These are phyloP conservation scores for Eupsilia transversa DNA, from an alignment of 2,888 invertebrate genomes.

Conservation along the genomic window DNA sequence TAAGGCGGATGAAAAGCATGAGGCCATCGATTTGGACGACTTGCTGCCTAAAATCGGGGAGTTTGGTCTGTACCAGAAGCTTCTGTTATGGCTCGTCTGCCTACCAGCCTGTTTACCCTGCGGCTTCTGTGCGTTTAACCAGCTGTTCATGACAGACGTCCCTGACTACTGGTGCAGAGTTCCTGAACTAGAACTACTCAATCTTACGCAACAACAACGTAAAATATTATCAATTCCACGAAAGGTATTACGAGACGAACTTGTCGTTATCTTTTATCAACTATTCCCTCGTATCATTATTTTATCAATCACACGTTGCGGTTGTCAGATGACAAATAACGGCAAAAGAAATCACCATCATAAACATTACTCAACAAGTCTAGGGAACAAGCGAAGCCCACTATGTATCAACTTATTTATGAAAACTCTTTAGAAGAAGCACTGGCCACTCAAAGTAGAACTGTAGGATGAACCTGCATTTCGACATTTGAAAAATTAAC, in stretches of 20 bases:
- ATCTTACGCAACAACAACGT: constrained; percentile 90
- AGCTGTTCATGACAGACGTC: constrained; percentile 97
- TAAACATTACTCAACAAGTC: too few relatives aligned
- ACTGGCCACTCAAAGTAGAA: too few relatives aligned
- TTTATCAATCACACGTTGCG: background rate
- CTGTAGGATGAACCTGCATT: too few relatives aligned
- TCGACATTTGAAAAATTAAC: too few relatives aligned
- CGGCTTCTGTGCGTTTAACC: constrained; percentile 97
- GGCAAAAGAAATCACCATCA: background rate
- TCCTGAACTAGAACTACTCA: constrained; percentile 91
- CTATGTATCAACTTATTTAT: too few relatives aligned
- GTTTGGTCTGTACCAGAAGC: constrained; percentile 96
- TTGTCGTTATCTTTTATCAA: constrained; percentile 13
- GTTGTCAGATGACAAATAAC: background rate
- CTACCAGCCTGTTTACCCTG: constrained; percentile 97
- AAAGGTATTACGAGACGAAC: constrained; percentile 77
- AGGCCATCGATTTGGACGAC: constrained; percentile 95
- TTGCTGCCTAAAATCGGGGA: constrained; percentile 96
- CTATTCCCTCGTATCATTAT: constrained; percentile 10
- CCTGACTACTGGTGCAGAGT: constrained; percentile 96
- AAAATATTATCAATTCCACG: constrained; percentile 92
- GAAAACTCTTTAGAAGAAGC: too few relatives aligned
- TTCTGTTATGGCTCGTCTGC: constrained; percentile 96
- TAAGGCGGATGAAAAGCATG: constrained; percentile 60
- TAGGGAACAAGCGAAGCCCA: too few relatives aligned